These are phyloP conservation scores for Daphoenositta chrysoptera DNA, from an alignment of 2,113 vertebrate genomes.

Conservation along the genomic window DNA sequence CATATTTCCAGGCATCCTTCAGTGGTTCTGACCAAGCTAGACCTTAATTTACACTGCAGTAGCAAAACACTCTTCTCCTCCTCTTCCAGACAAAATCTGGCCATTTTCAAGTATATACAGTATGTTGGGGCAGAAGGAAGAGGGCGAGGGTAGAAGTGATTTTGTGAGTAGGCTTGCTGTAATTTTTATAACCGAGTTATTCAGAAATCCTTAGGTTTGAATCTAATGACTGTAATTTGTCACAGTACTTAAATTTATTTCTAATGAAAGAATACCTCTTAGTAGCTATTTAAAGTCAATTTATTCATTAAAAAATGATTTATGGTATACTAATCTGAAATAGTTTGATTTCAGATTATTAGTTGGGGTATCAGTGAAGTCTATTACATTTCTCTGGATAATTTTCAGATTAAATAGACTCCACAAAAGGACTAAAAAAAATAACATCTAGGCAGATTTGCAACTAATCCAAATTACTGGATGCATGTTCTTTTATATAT, in stretches of 20 bases:
- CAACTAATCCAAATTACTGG: neutral
- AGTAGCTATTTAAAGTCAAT: slow-evolving; percentile 14
- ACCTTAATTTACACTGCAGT: neutral
- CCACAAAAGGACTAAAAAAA: neutral
- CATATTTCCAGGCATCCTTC: neutral
- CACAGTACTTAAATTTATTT: slow-evolving; percentile 31
- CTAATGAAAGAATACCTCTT: slow-evolving; percentile 2
- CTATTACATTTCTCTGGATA: neutral
- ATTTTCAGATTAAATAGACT: slow-evolving; percentile 3
- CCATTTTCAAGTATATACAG: neutral
- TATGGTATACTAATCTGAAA: slow-evolving; percentile 2
- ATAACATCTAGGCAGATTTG: neutral
- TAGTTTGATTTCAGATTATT: neutral
- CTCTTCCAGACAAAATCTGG: neutral
- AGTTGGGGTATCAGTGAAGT: neutral
- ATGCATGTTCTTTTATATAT: neutral
- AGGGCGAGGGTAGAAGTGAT: neutral
- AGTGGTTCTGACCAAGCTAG: neutral
- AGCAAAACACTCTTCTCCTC: neutral
- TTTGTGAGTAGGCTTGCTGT: neutral
- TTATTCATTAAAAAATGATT: neutral
- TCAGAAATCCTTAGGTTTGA: neutral
- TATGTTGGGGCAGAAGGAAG: neutral
- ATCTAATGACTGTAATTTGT: slow-evolving; percentile 31
- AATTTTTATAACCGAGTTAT: neutral